phyloP scores from a whole-genome alignment of 2,797 vertebrate species.

The Coccyzus lansbergi region DNA sequence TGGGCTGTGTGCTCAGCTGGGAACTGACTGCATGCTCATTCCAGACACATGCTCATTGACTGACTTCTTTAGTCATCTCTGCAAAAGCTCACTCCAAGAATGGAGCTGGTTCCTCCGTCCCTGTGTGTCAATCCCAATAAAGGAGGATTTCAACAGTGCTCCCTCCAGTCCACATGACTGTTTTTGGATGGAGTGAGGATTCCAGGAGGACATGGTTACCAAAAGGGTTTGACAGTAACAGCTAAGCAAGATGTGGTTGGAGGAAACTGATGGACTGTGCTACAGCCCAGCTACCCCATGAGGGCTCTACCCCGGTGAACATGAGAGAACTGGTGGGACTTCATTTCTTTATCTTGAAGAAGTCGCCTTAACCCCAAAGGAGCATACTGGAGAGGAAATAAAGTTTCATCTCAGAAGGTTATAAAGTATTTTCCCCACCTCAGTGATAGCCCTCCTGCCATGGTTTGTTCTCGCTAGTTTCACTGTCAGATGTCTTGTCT shows the following conservation, averaged over 20 bases:
- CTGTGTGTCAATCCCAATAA: not conserved
- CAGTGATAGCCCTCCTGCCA: no score
- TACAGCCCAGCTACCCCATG: no score
- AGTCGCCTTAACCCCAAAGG: not conserved
- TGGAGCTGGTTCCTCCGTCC: not conserved
- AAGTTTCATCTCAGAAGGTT: no score
- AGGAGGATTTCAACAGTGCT: not conserved
- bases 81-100: not conserved
- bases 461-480: no score
- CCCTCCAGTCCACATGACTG: not conserved
- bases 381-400: no score
- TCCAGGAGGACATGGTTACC: no score
- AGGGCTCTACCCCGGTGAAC: no score
- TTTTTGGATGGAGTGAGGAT: not conserved
- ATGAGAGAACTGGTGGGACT: not conserved
- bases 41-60: not conserved
- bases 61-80: not conserved
- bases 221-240: not conserved
- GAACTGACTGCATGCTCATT: rapidly evolving
- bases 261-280: not conserved
- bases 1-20: no score
- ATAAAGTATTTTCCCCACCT: no score
- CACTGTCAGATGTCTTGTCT: not conserved
- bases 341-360: not conserved
- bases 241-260: no score